A percentile compares a stretch with the other conserved stretches of the same genome.
phyloP scores from a whole-genome alignment of 2,797 vertebrate genomes.

The Cuniculus paca region DNA sequence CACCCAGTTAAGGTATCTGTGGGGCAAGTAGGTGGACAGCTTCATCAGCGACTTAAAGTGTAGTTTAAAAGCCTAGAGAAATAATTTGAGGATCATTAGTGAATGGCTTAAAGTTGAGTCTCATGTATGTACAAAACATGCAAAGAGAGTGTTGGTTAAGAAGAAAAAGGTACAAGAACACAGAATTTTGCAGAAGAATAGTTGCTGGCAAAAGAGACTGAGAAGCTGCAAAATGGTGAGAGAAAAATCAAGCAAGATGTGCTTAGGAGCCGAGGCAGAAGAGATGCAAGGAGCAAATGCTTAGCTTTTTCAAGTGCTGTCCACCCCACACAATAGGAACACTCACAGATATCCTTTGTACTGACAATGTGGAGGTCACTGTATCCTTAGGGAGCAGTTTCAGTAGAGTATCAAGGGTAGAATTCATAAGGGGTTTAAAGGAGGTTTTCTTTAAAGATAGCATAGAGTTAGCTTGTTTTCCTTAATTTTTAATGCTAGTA shows the following conservation, averaged over 20 bases:
- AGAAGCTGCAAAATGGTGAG: slow-evolving; percentile 10
- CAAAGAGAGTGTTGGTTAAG: not conserved
- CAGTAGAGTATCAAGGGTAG: not conserved
- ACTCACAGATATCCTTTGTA: not conserved
- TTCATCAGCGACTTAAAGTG: not conserved
- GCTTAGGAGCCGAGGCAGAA: not conserved
- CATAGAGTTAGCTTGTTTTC: slow-evolving; percentile 4
- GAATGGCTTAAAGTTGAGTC: slow-evolving; percentile 45
- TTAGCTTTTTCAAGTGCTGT: not conserved
- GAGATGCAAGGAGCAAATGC: not conserved
- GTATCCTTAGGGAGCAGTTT: not conserved
- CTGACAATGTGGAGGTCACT: not conserved
- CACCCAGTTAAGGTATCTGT: not conserved
- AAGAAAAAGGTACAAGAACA: not conserved
- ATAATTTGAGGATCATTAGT: slow-evolving; percentile 30
- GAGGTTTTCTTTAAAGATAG: not conserved
- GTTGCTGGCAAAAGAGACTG: not conserved
- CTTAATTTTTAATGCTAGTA: not conserved
- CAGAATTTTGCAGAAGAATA: slow-evolving; percentile 25
- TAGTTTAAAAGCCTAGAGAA: not conserved
- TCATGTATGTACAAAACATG: not conserved
- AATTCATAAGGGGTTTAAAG: not conserved
- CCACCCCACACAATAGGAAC: not conserved
- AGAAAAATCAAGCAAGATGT: not conserved
- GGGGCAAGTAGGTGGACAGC: not conserved